These are phyloP conservation scores for Aphaenogaster rudis DNA, from an alignment of 1,140 invertebrate species.

Conservation along the genomic window DNA sequence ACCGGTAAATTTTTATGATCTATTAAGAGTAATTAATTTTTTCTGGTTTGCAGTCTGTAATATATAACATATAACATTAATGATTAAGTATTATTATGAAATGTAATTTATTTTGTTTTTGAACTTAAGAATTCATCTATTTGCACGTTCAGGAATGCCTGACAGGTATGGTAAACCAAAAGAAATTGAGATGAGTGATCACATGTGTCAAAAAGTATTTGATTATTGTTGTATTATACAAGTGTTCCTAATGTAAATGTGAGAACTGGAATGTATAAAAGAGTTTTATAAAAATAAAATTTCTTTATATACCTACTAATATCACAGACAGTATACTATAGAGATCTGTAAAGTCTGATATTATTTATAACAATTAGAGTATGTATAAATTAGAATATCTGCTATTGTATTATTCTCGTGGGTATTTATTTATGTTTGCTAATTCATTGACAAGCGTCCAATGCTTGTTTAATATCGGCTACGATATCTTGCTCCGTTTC, in stretches of 20 bases:
- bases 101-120: not conserved
- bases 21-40: not conserved
- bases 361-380: not conserved
- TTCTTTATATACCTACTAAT: slow-evolving; percentile 45
- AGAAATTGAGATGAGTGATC: not conserved
- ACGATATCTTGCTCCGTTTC: slow-evolving; percentile 96
- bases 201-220: slow-evolving; percentile 42
- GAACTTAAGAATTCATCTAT: not conserved
- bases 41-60: not conserved
- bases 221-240: slow-evolving; percentile 41
- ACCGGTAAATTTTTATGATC: not conserved
- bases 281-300: slow-evolving; percentile 61
- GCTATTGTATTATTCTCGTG: not conserved
- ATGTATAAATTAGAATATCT: slow-evolving; percentile 12
- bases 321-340: not conserved
- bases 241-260: slow-evolving; percentile 57
- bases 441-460: slow-evolving; percentile 83
- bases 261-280: slow-evolving; percentile 54
- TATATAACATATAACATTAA: not conserved
- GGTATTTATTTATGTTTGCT: not conserved
- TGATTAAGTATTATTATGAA: not conserved
- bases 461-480: slow-evolving; percentile 94
- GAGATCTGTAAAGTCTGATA: not conserved
- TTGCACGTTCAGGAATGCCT: not conserved
- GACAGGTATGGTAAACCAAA: not conserved